Base-by-base conservation (phyloP, 2,888 invertebrate genomes). In the Hedychridium roseum region DNA sequence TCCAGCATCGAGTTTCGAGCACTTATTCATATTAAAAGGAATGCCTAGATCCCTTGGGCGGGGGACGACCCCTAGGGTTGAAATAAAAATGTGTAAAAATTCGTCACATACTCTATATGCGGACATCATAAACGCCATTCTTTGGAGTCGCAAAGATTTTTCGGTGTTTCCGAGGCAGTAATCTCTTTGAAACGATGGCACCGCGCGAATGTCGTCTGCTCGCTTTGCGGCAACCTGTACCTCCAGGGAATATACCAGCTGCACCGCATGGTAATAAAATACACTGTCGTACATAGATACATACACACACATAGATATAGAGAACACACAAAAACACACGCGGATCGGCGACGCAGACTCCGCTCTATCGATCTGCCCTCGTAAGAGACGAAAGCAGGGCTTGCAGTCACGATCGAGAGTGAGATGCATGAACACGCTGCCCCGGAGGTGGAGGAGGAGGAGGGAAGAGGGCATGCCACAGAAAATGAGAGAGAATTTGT, bases 311-410 rank as follows among this genome's bases (percentile, higher is more conserved):
- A 34, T 36, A 42, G 23, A 32, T 34, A 52, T 48, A 37, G 12
- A 30, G 43, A 31, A 20, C 57, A 43, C 43, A 47, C 43, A 41
- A 52, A 39, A 59, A 58, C 54, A 56, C 57, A 60, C 54, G 52
- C 54, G 61, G 63, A 60, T 70, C 60, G 66, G 71, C 75, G 73
- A 78, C 78, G 78, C 78, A 78, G 77, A 74, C 77, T 76, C 78
- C 75, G 72, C 66, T 76, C 58, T 78, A 78, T 78, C 77, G 78
- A 78, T 76, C 71, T 68, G 56, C 21, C 30, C 49, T 43, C 48
- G 55, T 60, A 48, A 48, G 58, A 64, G 63, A 64, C 35, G 51
- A 27, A 50, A 50, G 49, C 47, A 42, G 31, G 43, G 54, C 43
- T 49, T 37, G 54, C 40, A 47, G 42, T 62, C 50, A 43, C 46